phyloP scores from a whole-genome alignment of 2,797 vertebrate genomes.

The Aselliscus stoliczkanus region DNA sequence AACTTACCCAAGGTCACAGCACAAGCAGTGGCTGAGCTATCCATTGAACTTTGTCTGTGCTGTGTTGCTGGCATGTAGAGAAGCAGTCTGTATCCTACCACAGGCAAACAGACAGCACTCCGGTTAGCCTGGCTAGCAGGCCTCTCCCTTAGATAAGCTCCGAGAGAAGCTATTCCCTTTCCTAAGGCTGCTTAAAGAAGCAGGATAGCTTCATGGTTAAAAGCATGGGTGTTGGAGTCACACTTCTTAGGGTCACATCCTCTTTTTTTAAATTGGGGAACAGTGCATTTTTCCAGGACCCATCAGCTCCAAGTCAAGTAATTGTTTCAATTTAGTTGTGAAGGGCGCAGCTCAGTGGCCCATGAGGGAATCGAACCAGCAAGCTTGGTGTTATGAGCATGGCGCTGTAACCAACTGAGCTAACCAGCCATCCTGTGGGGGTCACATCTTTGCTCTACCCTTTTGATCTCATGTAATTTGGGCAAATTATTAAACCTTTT shows the following conservation, averaged over 20 bases:
- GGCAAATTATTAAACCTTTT: not conserved
- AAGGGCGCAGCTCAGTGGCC: too few relatives aligned
- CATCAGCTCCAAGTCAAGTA: too few relatives aligned
- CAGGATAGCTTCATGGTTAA: not conserved
- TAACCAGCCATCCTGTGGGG: too few relatives aligned
- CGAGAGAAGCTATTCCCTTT: not conserved
- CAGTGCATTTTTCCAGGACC: too few relatives aligned
- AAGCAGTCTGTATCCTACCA: not conserved
- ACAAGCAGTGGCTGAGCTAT: not conserved
- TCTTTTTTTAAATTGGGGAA: too few relatives aligned
- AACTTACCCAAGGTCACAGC: not conserved
- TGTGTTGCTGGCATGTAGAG: not conserved
- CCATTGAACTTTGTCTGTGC: not conserved
- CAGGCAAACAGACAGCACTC: not conserved
- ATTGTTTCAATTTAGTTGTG: too few relatives aligned
- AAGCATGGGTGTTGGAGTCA: not conserved
- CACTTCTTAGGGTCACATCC: not conserved
- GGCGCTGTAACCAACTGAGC: too few relatives aligned
- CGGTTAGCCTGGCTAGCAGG: not conserved
- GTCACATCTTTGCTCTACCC: not conserved
- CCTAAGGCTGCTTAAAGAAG: not conserved
- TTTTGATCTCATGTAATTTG: not conserved
- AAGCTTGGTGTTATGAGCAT: too few relatives aligned
- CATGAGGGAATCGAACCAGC: too few relatives aligned
- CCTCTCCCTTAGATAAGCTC: not conserved